Base-by-base conservation (phyloP, 1,140 invertebrate species). In the Venturia canescens region DNA sequence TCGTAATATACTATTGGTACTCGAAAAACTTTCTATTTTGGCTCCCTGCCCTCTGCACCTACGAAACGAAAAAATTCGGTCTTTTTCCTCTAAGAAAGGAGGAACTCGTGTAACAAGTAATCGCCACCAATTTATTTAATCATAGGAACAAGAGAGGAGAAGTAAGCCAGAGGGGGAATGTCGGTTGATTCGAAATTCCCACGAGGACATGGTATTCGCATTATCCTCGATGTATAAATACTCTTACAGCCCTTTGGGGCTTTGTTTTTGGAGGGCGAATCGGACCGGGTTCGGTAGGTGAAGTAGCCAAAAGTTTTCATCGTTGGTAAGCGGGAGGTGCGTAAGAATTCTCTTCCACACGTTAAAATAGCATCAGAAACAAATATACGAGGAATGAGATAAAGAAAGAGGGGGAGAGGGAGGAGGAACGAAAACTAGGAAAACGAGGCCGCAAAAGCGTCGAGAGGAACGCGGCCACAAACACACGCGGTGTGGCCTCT, bases 51-150 rank as follows among this genome's bases (percentile, higher is more conserved):
- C 5, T 44, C 11, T 44, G 38, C n/a, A n/a, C 38, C 38, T 44
- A 11, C 5, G 1, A 18, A 29, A 66, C 3, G 27, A 66, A 27
- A 66, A 66, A 66, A 66, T 18, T 57, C 21, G 27, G 26, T 57
- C 13, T 57, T 13, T 31, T 11, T 11, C 38, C 38, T 44, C 11
- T 6, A 44, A 18, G 18, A 63, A 63, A 38, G 3, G 60, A n/a
- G 50, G 11, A 44, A 63, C 53, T 27, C 27, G 26, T 27, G 16
- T 13, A 53, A 76, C 53, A 23, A 26, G 63, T 70, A 78, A 78
- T 69, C 63, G 67, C 77, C 86, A 72, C 85, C 82, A 88, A 88
- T 89, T 87, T 86, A 87, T 89, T 88, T 88, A 89, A 89, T 87
- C 87, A 85, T 84, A 88, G 86, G 78, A 74, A 63, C 3, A 21